Percentiles rank a stretch among this genome's conserved stretches.
phyloP scores from a whole-genome alignment of 2,797 vertebrate species.

The Karalla daura region DNA sequence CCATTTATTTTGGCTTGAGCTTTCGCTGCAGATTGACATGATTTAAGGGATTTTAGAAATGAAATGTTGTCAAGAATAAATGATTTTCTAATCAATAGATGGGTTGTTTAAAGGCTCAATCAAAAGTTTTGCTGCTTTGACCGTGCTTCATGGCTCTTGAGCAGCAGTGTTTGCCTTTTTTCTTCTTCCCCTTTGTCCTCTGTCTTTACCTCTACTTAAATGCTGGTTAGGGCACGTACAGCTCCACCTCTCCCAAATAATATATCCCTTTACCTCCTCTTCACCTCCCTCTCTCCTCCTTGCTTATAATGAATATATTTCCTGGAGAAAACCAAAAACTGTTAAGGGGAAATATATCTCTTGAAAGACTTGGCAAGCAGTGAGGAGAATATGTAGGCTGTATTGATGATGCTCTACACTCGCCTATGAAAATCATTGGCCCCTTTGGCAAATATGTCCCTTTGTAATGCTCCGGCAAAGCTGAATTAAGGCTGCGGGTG shows the following conservation, averaged over 20 bases:
- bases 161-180: neutral
- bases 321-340: constrained; percentile 1
- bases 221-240: neutral
- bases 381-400: constrained; percentile 14
- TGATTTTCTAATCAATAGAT: constrained; percentile 11
- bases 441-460: constrained; percentile 22
- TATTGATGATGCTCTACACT: constrained; percentile 25
- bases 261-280: neutral
- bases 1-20: neutral
- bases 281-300: neutral
- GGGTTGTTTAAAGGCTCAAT: constrained; percentile 18
- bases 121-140: constrained; percentile 12
- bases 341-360: neutral
- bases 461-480: constrained; percentile 15
- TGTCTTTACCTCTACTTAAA: neutral
- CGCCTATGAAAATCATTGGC: constrained; percentile 2
- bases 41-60: constrained; percentile 18
- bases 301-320: constrained; percentile 15
- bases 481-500: neutral
- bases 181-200: neutral
- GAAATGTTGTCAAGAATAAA: neutral
- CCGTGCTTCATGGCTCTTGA: neutral
- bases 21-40: neutral
- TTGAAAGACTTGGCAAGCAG: constrained; percentile 18
- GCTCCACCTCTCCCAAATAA: neutral